Base-by-base conservation (phyloP, 2,797 vertebrate genomes). In the Todus mexicanus region DNA sequence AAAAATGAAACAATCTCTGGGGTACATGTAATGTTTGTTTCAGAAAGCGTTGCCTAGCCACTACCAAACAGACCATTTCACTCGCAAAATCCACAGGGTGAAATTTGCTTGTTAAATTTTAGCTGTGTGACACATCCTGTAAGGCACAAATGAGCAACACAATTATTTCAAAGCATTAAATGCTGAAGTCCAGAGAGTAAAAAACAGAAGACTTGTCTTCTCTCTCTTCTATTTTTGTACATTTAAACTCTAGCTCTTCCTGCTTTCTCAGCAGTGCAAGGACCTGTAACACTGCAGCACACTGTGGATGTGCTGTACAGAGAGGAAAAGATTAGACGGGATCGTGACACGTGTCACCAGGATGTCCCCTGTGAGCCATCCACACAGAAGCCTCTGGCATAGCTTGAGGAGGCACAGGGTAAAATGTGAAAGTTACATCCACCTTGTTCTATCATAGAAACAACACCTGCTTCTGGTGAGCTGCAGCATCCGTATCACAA, bases 91-190 rank as follows among this genome's bases (percentile, higher is more conserved):
- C 78, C 1, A 0, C 23, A 23, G 65, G 15, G 84, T 85, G 16
- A 68, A 80, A 80, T 96, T 71, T 66, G 20, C 84, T 60, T 87
- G 42, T 48, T 63, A 74, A 61, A 96, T 85, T 92, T 87, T 65
- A 83, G 31, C 65, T 0, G 0, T 21, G 43, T 92, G 81, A 65
- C 42, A 68, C 56, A 68, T 84, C 38, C 54, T 61, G 15, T 38
- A 72, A 73, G 29, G 53, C 61, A 64, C 60, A 84, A 81, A 87
- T 57, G 45, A 90, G 18, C 71, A 76, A 27, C 15, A 13, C 33
- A 73, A 57, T 91, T 90, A 87, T 93, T 87, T 84, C 15, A 10
- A 57, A 66, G 16, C 23, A 54, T 81, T 76, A 84, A 80, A 80
- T 40, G 27, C 61, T 71, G 64, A 95, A 91, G 54, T 84, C 13